These are phyloP conservation scores for Onychomys torridus DNA, from an alignment of 2,797 vertebrate genomes.

Conservation along the genomic window DNA sequence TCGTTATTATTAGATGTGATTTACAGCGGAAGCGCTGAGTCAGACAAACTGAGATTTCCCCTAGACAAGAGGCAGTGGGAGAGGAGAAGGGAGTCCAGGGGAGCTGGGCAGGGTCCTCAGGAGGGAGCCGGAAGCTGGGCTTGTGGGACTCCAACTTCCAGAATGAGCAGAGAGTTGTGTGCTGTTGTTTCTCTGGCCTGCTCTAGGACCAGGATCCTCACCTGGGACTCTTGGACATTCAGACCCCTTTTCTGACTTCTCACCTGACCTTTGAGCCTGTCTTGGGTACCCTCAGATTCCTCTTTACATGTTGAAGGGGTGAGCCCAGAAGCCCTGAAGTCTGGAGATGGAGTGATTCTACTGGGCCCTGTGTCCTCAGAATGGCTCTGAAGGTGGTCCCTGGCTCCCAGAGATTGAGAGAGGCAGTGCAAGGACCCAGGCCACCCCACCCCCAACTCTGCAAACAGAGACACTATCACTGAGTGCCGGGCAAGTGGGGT, in stretches of 20 bases:
- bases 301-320: not conserved
- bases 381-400: not conserved
- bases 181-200: not conserved
- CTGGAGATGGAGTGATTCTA: not conserved
- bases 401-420: not conserved
- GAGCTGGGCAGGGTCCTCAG: slow-evolving; percentile 16
- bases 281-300: not conserved
- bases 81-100: slow-evolving; percentile 31
- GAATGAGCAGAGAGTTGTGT: not conserved
- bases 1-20: slow-evolving; percentile 83
- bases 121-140: not conserved
- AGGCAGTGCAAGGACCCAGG: slow-evolving; percentile 23
- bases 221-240: not conserved
- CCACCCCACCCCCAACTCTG: not conserved
- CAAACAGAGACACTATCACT: not conserved
- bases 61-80: slow-evolving; percentile 52
- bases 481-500: not conserved
- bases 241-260: not conserved
- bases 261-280: not conserved
- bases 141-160: not conserved
- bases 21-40: slow-evolving; percentile 84
- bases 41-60: slow-evolving; percentile 78
- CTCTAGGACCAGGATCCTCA: not conserved
- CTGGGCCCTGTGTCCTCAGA: not conserved
- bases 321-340: not conserved